Conservation (phyloP, 1,140 invertebrate genomes). For the Prorops nasuta region DNA sequence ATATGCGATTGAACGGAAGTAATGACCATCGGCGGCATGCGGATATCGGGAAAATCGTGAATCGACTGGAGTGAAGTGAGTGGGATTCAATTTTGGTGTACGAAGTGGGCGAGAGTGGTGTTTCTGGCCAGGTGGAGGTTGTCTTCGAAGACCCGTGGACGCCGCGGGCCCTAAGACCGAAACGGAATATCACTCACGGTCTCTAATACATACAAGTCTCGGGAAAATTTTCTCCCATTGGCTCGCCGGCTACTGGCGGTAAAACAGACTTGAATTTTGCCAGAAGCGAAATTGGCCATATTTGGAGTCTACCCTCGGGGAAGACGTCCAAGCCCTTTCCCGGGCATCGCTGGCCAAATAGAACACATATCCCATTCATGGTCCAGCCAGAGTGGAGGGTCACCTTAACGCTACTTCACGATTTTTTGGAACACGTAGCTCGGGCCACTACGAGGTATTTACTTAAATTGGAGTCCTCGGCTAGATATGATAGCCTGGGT, state of each 20-base stretch:
- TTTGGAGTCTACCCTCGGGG: too few species aligned
- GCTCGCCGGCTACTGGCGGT: slow-evolving; percentile 32
- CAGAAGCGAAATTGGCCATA: too few species aligned
- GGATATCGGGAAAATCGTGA: slow-evolving; percentile 23
- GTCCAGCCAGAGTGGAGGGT: too few species aligned
- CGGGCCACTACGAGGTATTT: too few species aligned
- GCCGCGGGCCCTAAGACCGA: slow-evolving; percentile 36
- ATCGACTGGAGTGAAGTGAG: slow-evolving; percentile 7
- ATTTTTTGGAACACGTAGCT: too few species aligned
- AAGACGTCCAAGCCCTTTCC: too few species aligned
- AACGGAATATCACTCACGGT: slow-evolving; percentile 25
- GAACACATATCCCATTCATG: too few species aligned
- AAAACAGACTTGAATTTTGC: slow-evolving; percentile 15
- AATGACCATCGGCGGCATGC: slow-evolving; percentile 41
- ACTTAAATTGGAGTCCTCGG: too few species aligned
- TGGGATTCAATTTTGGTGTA: slow-evolving; percentile 19
- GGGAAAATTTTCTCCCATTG: slow-evolving; percentile 28
- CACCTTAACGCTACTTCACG: too few species aligned
- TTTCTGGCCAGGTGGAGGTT: slow-evolving; percentile 40
- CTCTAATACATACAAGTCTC: slow-evolving; percentile 22
- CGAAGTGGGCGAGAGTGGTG: slow-evolving; percentile 31
- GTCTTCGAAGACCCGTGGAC: slow-evolving; percentile 40
- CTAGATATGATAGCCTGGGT: slow-evolving; percentile 37
- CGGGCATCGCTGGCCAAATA: too few species aligned
- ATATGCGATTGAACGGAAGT: slow-evolving; percentile 49